phyloP scores from a whole-genome alignment of 1,140 invertebrate species.

The Saccostrea echinata region DNA sequence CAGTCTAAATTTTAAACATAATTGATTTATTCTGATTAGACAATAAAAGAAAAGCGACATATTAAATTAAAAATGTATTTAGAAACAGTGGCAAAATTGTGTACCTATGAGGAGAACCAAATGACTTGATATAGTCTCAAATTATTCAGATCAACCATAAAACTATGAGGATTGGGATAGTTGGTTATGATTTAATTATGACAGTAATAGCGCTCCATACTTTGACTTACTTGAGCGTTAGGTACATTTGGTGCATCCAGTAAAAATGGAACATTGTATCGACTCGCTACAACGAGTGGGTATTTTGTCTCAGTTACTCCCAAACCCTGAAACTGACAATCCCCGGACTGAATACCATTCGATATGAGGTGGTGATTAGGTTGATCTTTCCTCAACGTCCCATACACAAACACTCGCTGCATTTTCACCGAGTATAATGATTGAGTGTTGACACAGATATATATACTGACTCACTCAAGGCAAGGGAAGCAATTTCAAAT shows the following conservation, averaged over 20 bases:
- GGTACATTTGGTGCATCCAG: constrained; percentile 21
- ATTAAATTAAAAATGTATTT: background rate
- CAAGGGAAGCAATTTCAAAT: no score
- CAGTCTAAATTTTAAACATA: no score
- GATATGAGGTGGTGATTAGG: constrained; percentile 35
- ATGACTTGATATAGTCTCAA: background rate
- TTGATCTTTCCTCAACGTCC: constrained; percentile 40
- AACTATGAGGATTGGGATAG: background rate
- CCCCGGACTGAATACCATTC: constrained; percentile 2
- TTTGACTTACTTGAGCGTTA: background rate
- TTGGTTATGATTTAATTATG: background rate
- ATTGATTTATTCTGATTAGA: no score
- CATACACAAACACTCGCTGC: constrained; percentile 48
- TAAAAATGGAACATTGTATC: constrained; percentile 47
- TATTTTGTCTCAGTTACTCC: constrained; percentile 32
- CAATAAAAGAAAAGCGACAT: no score
- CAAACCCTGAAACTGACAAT: background rate
- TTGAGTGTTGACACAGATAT: no score
- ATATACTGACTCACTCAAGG: no score
- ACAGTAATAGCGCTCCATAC: background rate
- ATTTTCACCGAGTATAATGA: background rate
- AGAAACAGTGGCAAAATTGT: background rate
- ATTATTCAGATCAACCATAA: background rate
- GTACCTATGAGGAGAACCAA: background rate
- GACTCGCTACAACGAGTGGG: constrained; percentile 27